phyloP scores from a whole-genome alignment of 2,113 vertebrate genomes.

The Odobenus rosmarus region DNA sequence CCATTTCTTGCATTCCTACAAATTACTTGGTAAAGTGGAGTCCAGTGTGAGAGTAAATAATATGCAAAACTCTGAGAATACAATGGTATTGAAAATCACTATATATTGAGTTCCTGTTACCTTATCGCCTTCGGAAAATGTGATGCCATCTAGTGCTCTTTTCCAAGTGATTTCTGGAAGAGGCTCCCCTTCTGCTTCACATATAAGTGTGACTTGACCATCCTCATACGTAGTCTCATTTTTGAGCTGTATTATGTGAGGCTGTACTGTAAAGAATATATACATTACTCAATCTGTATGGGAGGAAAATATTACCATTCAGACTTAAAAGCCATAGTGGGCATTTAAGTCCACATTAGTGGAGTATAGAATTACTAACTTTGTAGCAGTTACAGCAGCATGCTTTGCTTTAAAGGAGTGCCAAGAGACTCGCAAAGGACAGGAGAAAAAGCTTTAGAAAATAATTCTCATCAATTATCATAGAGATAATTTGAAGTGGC shows the following conservation, averaged over 20 bases:
- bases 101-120: conserved; percentile 82
- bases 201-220: conserved; percentile 93
- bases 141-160: conserved; percentile 92
- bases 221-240: conserved; percentile 96
- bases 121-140: conserved; percentile 94
- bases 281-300: conserved; percentile 78
- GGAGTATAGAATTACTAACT: background rate
- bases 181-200: conserved; percentile 97
- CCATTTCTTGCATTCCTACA: background rate
- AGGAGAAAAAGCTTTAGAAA: background rate
- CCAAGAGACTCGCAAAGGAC: background rate
- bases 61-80: background rate
- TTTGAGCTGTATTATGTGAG: conserved; percentile 96
- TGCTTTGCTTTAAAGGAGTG: background rate
- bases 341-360: background rate
- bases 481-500: background rate
- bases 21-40: background rate
- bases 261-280: conserved; percentile 94
- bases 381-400: fast-evolving
- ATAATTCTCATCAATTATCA: background rate
- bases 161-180: conserved; percentile 97
- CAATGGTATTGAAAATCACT: background rate
- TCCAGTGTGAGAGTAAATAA: background rate
- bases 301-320: background rate
- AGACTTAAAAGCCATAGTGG: background rate